Evolutionary conservation across 2,888 invertebrate species (phyloP), one percentile per base, ranked within the genome.

Genomic region (Drosophila yooni): DNA sequence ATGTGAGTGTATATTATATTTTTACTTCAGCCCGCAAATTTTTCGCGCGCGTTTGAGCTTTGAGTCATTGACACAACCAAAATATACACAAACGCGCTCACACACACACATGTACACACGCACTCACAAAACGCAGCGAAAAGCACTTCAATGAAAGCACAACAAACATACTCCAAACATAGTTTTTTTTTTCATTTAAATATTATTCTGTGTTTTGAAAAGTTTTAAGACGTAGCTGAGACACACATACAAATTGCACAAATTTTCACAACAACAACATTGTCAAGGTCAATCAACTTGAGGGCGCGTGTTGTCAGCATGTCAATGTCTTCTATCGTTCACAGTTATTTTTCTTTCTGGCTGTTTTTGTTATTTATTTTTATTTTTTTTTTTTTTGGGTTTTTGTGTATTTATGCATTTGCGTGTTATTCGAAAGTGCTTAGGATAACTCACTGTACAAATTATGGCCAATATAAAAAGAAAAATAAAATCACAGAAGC

Each of bases 261-360:
- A 70, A 67, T 80, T 76, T 76, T 38, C 63, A 51, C 60, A 65
- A 46, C 21, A 40, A 10, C 38, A 21, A 53, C 36, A 57, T 58
- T 50, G 43, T 64, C 85, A 88, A 89, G 89, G 88, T 85, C 89
- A 88, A 75, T 88, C 89, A 88, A 88, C 88, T 85, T 78, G 66
- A 58, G 46, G 60, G 63, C 75, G 74, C 69, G 63, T 77, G 57
- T 68, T 61, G 50, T 63, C 67, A 76, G 67, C 76, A 65, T 87
- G 82, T 84, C 88, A 87, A 80, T 84, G 80, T 81, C 64, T 51
- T 43, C n/a, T 58, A 46, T 25, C 46, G 25, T 46, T 46, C 25
- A 61, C 64, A 68, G 54, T 59, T 53, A 51, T 27, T 69, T 48
- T 53, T 63, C 27, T 27, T 56, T 34, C 27, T 52, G 61, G 59